Evolutionary conservation across 1,140 invertebrate species (phyloP), one percentile per base, ranked within the genome.

Genomic region (Rhopalosiphum maidis): DNA sequence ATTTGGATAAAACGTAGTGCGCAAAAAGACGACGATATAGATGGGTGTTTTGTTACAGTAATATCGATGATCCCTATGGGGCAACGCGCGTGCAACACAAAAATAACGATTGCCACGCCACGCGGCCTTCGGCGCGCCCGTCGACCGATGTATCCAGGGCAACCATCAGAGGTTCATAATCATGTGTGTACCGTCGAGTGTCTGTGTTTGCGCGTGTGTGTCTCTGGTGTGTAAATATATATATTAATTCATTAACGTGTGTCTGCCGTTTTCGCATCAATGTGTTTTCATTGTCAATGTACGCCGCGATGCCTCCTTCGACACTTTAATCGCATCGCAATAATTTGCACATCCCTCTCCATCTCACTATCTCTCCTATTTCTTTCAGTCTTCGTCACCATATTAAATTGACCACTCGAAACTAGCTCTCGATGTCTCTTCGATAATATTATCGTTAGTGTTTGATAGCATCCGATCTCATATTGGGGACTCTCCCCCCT

Each of bases 21-120:
- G 60, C 83, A 43, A 41, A 30, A 85, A 43, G 6, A 41, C 83
- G n/a, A 21, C 35, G 23, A 25, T 25, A 11, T 2, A 3, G 46
- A 46, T 15, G 25, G 77, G 77, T 93, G 30, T 37, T 60, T 86
- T 18, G 43, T 93, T n/a, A 46, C 82, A 46, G 48, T 87, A 46
- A 43, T 83, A 91, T 91, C 90, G 90, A 93, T 85, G 91, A 93
- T 85, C 35, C 77, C 46, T 51, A n/a, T 23, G 46, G 41, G 68
- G 90, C 11, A n/a, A 93, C 55, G n/a, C 30, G 86, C 30, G 82
- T 85, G 77, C 30, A 55, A 83, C 77, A 83, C n/a, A 93, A 85
- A 93, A 93, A 54, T 93, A 93, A 93, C 82, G 91, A 93, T 93
- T 93, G 91, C 77, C 82, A 68, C 60, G n/a, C 55, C 46, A 93